phyloP scores from a whole-genome alignment of 1,140 invertebrate species.

The Steinernema feltiae region DNA sequence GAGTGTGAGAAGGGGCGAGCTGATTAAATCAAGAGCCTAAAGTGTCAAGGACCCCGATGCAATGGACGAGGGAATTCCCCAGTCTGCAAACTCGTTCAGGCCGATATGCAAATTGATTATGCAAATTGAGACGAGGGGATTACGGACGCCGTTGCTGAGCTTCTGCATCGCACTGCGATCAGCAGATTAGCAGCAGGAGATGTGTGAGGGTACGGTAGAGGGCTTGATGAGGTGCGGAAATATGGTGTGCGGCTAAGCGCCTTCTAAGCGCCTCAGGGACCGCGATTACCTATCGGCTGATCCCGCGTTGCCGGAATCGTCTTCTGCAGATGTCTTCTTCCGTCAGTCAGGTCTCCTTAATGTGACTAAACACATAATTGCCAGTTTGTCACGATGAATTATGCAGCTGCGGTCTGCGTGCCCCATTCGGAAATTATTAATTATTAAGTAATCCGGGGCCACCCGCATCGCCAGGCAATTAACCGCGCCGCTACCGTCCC shows the following conservation, averaged over 20 bases:
- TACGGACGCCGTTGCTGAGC: background rate
- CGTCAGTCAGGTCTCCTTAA: background rate
- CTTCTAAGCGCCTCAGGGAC: too few species aligned
- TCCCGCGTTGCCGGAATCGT: too few species aligned
- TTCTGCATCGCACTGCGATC: background rate
- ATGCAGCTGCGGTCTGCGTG: background rate
- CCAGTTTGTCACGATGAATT: conserved; percentile 9
- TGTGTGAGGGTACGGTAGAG: background rate
- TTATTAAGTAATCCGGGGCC: conserved; percentile 6
- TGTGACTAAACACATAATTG: conserved; percentile 5
- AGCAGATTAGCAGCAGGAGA: background rate
- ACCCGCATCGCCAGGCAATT: conserved; percentile 9
- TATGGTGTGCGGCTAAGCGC: too few species aligned
- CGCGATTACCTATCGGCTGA: too few species aligned
- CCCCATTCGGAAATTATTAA: conserved; percentile 11
- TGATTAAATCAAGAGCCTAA: conserved; percentile 15
- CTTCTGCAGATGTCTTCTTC: background rate
- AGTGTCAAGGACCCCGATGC: background rate
- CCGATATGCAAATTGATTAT: conserved; percentile 1
- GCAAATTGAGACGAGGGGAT: background rate
- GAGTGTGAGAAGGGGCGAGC: background rate
- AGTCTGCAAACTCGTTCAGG: background rate
- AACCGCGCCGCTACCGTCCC: background rate
- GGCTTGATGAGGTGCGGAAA: too few species aligned
- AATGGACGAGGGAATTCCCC: conserved; percentile 5